phyloP scores from a whole-genome alignment of 2,113 vertebrate genomes.

The Corythoichthys haematopterus region DNA sequence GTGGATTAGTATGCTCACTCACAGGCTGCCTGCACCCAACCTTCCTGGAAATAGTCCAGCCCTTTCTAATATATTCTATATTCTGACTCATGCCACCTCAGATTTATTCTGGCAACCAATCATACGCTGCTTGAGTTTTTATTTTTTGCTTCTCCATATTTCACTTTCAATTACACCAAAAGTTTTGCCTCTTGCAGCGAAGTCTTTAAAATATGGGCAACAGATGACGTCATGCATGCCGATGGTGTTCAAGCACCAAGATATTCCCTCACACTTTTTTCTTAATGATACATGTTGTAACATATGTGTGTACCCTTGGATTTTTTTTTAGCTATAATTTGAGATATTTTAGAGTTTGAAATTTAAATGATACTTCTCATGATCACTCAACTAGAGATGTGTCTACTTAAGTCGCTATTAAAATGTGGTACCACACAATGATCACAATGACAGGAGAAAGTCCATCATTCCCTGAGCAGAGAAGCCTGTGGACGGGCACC shows the following conservation, averaged over 20 bases:
- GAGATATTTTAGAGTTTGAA: slow-evolving; percentile 8
- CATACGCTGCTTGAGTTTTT: slow-evolving; percentile 35
- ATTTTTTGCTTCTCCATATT: slow-evolving; percentile 37
- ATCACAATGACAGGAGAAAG: slow-evolving; percentile 18
- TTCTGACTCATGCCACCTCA: slow-evolving; percentile 24
- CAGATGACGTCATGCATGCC: slow-evolving; percentile 40
- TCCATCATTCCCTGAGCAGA: slow-evolving; percentile 30
- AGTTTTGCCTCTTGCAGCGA: slow-evolving; percentile 23
- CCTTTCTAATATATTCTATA: slow-evolving; percentile 23
- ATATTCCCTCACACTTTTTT: not conserved
- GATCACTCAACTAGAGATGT: not conserved
- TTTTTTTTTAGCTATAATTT: slow-evolving; percentile 21
- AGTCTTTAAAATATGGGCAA: slow-evolving; percentile 26
- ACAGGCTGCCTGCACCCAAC: slow-evolving; percentile 9
- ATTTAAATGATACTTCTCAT: slow-evolving; percentile 9
- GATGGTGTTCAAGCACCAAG: slow-evolving; percentile 9
- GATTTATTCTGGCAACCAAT: slow-evolving; percentile 44
- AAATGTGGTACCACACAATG: slow-evolving; percentile 23
- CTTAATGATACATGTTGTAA: slow-evolving; percentile 17
- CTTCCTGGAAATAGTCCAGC: slow-evolving; percentile 26
- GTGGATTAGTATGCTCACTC: slow-evolving; percentile 25
- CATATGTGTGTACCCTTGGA: not conserved
- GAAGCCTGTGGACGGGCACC: slow-evolving; percentile 39
- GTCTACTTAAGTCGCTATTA: slow-evolving; percentile 11
- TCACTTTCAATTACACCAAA: slow-evolving; percentile 18